Evolutionary conservation across 2,113 vertebrate species (phyloP).

Genomic region (Phalacrocorax carbo): DNA sequence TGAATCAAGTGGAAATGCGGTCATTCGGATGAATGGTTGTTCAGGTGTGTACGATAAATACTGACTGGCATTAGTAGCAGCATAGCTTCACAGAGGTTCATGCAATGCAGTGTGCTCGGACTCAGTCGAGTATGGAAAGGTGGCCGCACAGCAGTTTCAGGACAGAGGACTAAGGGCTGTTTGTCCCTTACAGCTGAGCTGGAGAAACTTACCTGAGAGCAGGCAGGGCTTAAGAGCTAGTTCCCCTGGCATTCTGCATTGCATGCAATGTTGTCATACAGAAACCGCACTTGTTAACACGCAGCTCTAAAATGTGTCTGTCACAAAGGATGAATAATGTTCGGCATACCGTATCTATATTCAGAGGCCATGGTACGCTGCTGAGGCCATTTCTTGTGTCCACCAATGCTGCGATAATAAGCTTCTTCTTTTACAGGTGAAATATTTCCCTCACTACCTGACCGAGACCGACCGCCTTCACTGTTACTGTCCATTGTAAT

Average conservation of each 20-base stretch:
- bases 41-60: neutral
- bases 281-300: slow-evolving; percentile 27
- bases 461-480: slow-evolving; percentile 76
- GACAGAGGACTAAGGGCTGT: neutral
- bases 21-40: neutral
- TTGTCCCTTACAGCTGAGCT: neutral
- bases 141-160: slow-evolving; percentile 3
- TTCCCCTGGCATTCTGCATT: slow-evolving; percentile 25
- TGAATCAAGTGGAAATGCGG: neutral
- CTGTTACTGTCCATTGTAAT: slow-evolving; percentile 94
- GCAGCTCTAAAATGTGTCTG: slow-evolving; percentile 42
- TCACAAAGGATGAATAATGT: slow-evolving; percentile 48
- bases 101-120: slow-evolving; percentile 41
- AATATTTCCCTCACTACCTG: slow-evolving; percentile 88
- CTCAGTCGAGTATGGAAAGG: neutral
- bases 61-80: neutral
- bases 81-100: slow-evolving; percentile 22
- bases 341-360: slow-evolving; percentile 84
- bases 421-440: slow-evolving; percentile 87
- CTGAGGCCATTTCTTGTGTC: slow-evolving; percentile 82
- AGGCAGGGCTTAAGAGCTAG: neutral
- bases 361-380: slow-evolving; percentile 81
- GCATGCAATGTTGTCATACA: slow-evolving; percentile 57
- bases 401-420: slow-evolving; percentile 88
- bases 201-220: slow-evolving; percentile 42